Evolutionary conservation across 2,888 invertebrate species (phyloP).

Genomic region (Drosophila ustulata): DNA sequence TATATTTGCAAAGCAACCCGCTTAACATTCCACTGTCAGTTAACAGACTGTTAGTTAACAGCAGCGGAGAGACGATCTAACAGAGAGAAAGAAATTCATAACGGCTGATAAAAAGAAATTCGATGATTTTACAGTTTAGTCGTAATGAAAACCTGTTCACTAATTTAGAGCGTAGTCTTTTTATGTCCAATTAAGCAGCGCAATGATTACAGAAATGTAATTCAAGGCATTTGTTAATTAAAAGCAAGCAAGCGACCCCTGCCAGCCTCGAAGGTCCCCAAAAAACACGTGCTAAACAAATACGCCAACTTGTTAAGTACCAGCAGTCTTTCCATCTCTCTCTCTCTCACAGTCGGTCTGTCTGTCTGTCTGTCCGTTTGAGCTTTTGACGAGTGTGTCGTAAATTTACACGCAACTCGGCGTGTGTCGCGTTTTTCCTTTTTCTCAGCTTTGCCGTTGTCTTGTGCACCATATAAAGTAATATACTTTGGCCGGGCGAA

Average conservation of each 20-base stretch:
- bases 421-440: slow-evolving; percentile 6
- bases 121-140: slow-evolving; percentile 32
- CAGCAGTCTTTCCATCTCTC: slow-evolving; percentile 39
- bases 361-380: background rate
- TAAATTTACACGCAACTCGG: slow-evolving; percentile 42
- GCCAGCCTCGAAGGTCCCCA: background rate
- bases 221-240: slow-evolving; percentile 75
- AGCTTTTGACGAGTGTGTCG: slow-evolving; percentile 44
- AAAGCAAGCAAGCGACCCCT: slow-evolving; percentile 67
- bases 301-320: slow-evolving; percentile 66
- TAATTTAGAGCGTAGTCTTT: slow-evolving; percentile 57
- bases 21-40: slow-evolving; percentile 23
- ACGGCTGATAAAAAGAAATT: slow-evolving; percentile 30
- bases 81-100: slow-evolving; percentile 7
- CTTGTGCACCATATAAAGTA: slow-evolving; percentile 34
- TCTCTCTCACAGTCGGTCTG: slow-evolving; percentile 11
- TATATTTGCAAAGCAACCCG: slow-evolving; percentile 3
- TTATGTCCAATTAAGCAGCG: slow-evolving; percentile 56
- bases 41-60: slow-evolving; percentile 25
- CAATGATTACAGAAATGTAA: slow-evolving; percentile 64
- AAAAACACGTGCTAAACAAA: slow-evolving; percentile 74
- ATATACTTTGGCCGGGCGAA: slow-evolving; percentile 30
- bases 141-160: slow-evolving; percentile 33
- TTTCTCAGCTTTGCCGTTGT: background rate
- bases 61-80: slow-evolving; percentile 36